These are phyloP conservation scores for Himalopsyche japonica DNA, from an alignment of 2,888 invertebrate species.

Conservation along the genomic window DNA sequence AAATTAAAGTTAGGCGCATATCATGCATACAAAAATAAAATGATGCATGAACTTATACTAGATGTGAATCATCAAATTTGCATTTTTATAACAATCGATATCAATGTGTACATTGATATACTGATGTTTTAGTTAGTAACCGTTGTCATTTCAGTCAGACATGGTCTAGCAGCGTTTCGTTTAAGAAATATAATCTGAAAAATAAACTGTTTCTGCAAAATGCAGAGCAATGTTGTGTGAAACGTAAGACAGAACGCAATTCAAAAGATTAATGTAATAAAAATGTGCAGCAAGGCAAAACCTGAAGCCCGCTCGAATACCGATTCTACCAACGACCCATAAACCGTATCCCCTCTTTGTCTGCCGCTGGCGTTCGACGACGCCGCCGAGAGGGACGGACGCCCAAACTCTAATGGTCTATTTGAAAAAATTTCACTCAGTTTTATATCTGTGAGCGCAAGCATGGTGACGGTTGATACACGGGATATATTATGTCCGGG, in stretches of 20 bases:
- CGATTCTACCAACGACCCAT: conserved; percentile 64
- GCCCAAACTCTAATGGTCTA: conserved; percentile 61
- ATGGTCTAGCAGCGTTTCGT: no score
- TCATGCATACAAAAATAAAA: no score
- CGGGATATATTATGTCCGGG: conserved; percentile 15
- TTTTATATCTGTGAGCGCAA: conserved; percentile 39
- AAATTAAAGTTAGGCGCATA: no score
- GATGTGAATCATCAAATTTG: no score
- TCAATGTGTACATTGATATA: no score
- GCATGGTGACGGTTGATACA: conserved; percentile 36
- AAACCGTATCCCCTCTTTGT: conserved; percentile 64
- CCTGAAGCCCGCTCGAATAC: conserved; percentile 44
- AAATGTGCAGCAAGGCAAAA: conserved; percentile 41
- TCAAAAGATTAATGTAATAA: conserved; percentile 41
- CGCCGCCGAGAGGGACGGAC: conserved; percentile 57
- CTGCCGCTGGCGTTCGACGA: conserved; percentile 55
- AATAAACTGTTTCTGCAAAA: neutral
- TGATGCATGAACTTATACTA: no score
- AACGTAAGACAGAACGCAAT: conserved; percentile 41
- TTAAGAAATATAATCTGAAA: neutral
- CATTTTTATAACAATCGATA: no score
- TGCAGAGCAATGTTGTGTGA: conserved; percentile 25
- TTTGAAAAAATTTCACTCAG: conserved; percentile 60
- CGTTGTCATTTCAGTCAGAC: no score
- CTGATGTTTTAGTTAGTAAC: no score